Percentiles rank a stretch among this genome's conserved stretches.
Conservation (phyloP, 2,113 vertebrate species). For the Eretmochelys imbricata region DNA sequence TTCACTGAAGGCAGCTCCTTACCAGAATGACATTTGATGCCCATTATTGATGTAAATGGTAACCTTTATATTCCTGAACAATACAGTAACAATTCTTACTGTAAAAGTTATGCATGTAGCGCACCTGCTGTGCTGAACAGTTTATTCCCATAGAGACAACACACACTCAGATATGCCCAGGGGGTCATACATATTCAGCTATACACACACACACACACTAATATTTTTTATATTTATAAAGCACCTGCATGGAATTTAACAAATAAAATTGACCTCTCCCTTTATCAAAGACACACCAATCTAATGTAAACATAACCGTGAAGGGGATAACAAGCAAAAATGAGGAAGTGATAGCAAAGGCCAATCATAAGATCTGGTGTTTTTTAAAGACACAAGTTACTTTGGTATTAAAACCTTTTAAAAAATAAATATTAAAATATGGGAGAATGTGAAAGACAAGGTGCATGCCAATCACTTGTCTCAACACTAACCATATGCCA, state of each 20-base stretch:
- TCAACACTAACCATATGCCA: not conserved
- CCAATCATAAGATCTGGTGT: not conserved
- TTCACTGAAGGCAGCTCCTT: conserved; percentile 3
- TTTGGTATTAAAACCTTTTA: not conserved
- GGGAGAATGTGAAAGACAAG: not conserved
- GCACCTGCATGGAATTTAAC: accelerated
- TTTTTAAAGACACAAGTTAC: not conserved
- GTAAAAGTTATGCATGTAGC: not conserved
- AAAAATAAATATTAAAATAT: not conserved
- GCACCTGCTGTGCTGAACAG: not conserved
- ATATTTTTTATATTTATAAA: not conserved
- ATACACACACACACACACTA: not conserved
- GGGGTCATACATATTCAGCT: not conserved
- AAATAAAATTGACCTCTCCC: not conserved
- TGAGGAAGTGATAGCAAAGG: accelerated
- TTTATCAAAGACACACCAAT: not conserved
- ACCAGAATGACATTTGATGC: conserved; percentile 8
- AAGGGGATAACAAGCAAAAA: not conserved
- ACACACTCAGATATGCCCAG: not conserved
- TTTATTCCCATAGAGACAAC: not conserved
- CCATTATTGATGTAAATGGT: not conserved
- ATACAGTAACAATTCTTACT: not conserved
- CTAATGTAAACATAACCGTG: not conserved
- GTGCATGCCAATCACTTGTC: not conserved
- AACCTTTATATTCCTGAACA: not conserved